These are phyloP conservation scores for Corvus hawaiiensis DNA, from an alignment of 2,113 vertebrate genomes.

Conservation along the genomic window DNA sequence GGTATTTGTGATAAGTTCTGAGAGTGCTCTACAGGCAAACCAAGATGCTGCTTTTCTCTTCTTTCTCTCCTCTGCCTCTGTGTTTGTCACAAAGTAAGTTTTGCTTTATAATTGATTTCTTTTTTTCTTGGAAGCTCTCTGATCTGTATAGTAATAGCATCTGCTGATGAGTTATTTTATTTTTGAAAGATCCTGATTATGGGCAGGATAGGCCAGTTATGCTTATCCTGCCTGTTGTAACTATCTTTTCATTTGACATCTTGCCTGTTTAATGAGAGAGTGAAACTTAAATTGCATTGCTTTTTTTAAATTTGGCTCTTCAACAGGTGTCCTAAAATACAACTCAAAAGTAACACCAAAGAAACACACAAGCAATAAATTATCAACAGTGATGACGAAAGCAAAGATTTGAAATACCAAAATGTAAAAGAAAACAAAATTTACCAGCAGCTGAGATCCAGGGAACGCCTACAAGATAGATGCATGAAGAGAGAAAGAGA, in stretches of 20 bases:
- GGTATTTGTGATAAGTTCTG: background rate
- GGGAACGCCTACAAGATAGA: constrained; percentile 53
- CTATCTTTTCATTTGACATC: background rate
- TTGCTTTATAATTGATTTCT: background rate
- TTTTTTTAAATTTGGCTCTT: background rate
- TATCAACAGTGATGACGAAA: constrained; percentile 1
- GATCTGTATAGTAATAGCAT: background rate
- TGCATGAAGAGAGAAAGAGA: constrained; percentile 32
- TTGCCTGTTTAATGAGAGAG: background rate
- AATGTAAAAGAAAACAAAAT: constrained; percentile 10
- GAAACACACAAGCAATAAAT: constrained; percentile 74
- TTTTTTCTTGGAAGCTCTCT: background rate
- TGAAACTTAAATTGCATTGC: background rate
- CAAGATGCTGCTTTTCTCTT: background rate
- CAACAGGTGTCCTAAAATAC: constrained; percentile 49
- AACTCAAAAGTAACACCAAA: constrained; percentile 69
- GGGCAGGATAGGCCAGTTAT: background rate
- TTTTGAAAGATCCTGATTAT: background rate
- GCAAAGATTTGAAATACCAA: constrained; percentile 44
- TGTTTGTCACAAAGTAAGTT: background rate
- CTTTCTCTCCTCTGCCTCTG: background rate
- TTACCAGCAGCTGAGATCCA: constrained; percentile 46
- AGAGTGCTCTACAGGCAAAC: background rate
- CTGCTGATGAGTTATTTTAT: background rate
- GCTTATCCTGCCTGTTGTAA: background rate